Conservation (phyloP, 2,797 vertebrate species). For the Salmo trutta region DNA sequence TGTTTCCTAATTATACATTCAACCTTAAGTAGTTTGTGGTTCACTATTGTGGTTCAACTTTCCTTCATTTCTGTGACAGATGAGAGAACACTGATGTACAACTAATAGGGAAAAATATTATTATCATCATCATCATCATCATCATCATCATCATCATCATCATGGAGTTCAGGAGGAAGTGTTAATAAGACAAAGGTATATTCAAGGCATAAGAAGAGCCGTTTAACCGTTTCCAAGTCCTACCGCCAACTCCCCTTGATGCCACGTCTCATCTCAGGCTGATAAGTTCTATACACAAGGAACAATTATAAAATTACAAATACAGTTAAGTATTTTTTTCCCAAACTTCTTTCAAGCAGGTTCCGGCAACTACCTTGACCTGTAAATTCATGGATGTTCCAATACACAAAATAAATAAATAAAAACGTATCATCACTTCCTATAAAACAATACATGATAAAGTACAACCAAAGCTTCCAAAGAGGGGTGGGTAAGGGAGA, state of each 20-base stretch:
- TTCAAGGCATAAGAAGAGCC: constrained; percentile 70
- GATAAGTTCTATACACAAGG: constrained; percentile 71
- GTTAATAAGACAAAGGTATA: constrained; percentile 72
- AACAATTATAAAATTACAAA: constrained; percentile 69
- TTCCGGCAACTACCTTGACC: constrained; percentile 25
- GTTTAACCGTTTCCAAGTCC: constrained; percentile 40
- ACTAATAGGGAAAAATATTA: constrained; percentile 60
- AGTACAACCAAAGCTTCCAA: constrained; percentile 74
- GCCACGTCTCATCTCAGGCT: constrained; percentile 60
- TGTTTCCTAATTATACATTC: constrained; percentile 98
- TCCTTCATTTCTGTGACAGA: constrained; percentile 90
- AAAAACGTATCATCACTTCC: constrained; percentile 69
- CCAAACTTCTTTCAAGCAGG: constrained; percentile 53
- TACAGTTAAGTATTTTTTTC: constrained; percentile 62
- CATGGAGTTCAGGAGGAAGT: constrained; percentile 60
- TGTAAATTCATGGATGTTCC: constrained; percentile 63
- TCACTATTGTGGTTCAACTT: constrained; percentile 83
- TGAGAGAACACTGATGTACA: constrained; percentile 89
- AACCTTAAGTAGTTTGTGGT: constrained; percentile 97
- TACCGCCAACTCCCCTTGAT: constrained; percentile 45
- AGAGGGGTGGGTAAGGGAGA: constrained; percentile 58
- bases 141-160: constrained; percentile 70
- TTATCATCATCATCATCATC: constrained; percentile 68
- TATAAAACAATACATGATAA: constrained; percentile 73
- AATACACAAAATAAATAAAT: constrained; percentile 79